Evolutionary conservation across 2,888 invertebrate genomes (phyloP), one percentile per base, ranked within the genome.

Genomic region (Epicampocera succincta): DNA sequence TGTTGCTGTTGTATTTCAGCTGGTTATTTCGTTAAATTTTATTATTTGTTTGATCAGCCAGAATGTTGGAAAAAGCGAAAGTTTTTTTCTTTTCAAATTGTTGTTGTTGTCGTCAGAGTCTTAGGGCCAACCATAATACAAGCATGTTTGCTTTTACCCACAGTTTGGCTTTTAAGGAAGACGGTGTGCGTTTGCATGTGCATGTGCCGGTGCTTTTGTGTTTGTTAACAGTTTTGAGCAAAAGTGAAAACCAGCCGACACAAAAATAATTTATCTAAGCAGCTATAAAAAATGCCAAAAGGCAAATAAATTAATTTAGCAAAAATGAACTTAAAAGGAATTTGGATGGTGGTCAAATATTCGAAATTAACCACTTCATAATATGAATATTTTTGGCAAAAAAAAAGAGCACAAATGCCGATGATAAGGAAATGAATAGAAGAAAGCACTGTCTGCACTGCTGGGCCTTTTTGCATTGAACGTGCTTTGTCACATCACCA

Each of bases 51-150:
- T 82, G 74, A 78, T 82, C 69, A 71, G 58, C 42, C 78, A 82
- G 82, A 78, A 82, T 78, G 78, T 74, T 78, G 54, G n/a, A 17
- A 81, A 81, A 82, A 78, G 78, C 78, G 78, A 82, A 82, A 78
- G 78, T 82, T 82, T 82, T 77, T 74, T 74, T n/a, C 19, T 44
- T 58, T 52, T 19, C 12, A 46, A 25, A 56, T 77, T 69, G 61
- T 15, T 71, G 6, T 29, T 29, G 3, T 77, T 65, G 19, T 68
- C 69, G 63, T 74, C 68, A n/a, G n/a, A n/a, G n/a, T 74, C 56
- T 65, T 69, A 71, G 78, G 82, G 74, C 74, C 21, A 71, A 52
- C 52, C 65, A 69, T 60, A 82, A 78, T n/a, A n/a, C n/a, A n/a
- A n/a, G n/a, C n/a, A 78, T 78, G 78, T 58, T 33, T 38, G 69